Base-by-base conservation (phyloP, 2,888 invertebrate genomes). In the Amblyjoppa fuscipennis region DNA sequence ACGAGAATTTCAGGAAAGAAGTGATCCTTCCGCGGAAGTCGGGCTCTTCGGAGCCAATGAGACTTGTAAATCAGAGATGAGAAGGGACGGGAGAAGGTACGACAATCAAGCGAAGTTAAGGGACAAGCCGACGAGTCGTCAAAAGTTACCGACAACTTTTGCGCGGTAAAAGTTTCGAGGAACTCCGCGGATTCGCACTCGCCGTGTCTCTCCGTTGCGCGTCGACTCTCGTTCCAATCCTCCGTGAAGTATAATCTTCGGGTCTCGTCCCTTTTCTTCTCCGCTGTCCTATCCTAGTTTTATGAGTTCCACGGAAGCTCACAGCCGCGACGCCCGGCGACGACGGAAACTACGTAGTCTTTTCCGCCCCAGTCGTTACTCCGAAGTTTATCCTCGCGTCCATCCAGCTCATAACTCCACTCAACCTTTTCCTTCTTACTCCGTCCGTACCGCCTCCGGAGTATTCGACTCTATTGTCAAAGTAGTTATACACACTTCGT, bases 351-450 rank as follows among this genome's bases (percentile, higher is more conserved):
- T 45, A 13, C 78, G 31, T 41, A 68, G 73, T 34, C 61, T 61
- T 82, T 81, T 59, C 59, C 79, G 45, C 68, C 73, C 59, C 69
- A 45, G 66, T 78, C 73, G 83, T 83, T 83, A 74, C 83, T 68
- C 74, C 41, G 51, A 81, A 83, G 73, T 83, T 83, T 74, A 78
- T 83, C 73, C 74, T 69, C 73, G 34, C 53, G 66, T 70, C 38
- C 71, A n/a, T n/a, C 45, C 31, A 59, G 41, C 73, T 78, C 49
- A 78, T 74, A 78, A 74, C 69, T 79, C 76, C 59, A 56, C 56
- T 56, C 56, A 56, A 56, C 56, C 56, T 56, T 56, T 56, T 20
- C 11, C 25, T 2, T 56, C 56, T 56, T 25, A 25, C 25, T 56
- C 13, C 31, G 31, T 25, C 53, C 28, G 41, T n/a, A 13, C 25